Conservation (phyloP, 2,888 invertebrate species). For the Hirtodrosophila trivittata region DNA sequence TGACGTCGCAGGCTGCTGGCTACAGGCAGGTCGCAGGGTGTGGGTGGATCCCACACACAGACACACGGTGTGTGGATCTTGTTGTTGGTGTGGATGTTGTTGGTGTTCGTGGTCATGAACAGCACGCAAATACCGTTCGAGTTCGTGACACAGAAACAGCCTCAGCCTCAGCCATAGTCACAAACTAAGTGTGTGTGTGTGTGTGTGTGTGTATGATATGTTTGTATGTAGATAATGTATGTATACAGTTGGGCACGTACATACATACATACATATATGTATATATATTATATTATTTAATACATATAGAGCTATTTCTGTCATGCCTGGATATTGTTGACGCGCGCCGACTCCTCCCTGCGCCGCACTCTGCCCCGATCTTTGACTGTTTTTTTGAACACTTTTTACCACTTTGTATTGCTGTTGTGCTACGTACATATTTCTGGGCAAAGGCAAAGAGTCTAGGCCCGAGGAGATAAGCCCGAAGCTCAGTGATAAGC, state of each 20-base stretch:
- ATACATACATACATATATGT: conserved; percentile 3
- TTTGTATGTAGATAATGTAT: conserved; percentile 1
- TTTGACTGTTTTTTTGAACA: conserved; percentile 9
- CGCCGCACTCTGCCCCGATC: neutral
- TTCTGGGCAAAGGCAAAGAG: conserved; percentile 17
- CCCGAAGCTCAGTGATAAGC: conserved; percentile 45
- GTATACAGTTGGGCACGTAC: conserved; percentile 3
- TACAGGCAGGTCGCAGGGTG: conserved; percentile 1
- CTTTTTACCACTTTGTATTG: conserved; percentile 39
- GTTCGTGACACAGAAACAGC: conserved; percentile 25
- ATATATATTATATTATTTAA: conserved; percentile 18
- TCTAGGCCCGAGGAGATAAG: conserved; percentile 43
- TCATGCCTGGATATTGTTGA: conserved; percentile 47
- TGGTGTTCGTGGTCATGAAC: conserved; percentile 45
- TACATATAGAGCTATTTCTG: conserved; percentile 56
- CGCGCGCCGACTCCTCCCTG: neutral
- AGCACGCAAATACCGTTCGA: conserved; percentile 64
- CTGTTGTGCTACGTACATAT: conserved; percentile 17
- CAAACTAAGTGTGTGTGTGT: neutral
- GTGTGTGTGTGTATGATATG: too few relatives aligned
- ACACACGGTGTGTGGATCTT: neutral
- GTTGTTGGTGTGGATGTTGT: conserved; percentile 11
- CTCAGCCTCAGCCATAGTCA: conserved; percentile 11
- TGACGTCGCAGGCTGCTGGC: conserved; percentile 43
- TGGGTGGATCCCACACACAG: neutral